These are phyloP conservation scores for Ispidina picta DNA, from an alignment of 2,797 vertebrate genomes.

Conservation along the genomic window DNA sequence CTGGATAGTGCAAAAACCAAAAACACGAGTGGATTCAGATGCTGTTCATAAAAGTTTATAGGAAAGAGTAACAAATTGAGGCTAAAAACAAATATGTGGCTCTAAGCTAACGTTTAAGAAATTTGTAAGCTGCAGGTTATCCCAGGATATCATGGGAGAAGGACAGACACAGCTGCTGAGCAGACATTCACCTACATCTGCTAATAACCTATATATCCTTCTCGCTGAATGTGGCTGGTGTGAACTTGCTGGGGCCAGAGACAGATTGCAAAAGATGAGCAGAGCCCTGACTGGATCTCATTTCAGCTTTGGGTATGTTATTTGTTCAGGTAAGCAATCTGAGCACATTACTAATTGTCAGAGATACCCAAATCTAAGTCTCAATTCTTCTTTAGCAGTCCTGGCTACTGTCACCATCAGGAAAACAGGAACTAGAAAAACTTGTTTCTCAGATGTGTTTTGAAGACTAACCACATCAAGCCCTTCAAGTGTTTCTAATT, in stretches of 20 bases:
- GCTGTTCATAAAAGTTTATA: not conserved
- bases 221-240: accelerated
- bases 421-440: not conserved
- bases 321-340: not conserved
- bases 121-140: not conserved
- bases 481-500: conserved; percentile 1
- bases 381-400: not conserved
- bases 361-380: not conserved
- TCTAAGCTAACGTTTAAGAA: not conserved
- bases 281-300: not conserved
- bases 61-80: not conserved
- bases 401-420: not conserved
- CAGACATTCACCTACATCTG: not conserved
- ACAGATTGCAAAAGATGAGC: not conserved
- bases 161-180: not conserved
- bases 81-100: not conserved
- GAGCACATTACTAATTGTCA: not conserved
- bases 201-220: not conserved
- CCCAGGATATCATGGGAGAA: not conserved
- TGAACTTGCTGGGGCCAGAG: not conserved
- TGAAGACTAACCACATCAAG: not conserved
- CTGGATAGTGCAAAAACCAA: not conserved
- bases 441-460: not conserved
- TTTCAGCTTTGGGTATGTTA: not conserved
- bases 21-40: not conserved